These are phyloP conservation scores for Volucella inflata DNA, from an alignment of 2,888 invertebrate species.

Conservation along the genomic window DNA sequence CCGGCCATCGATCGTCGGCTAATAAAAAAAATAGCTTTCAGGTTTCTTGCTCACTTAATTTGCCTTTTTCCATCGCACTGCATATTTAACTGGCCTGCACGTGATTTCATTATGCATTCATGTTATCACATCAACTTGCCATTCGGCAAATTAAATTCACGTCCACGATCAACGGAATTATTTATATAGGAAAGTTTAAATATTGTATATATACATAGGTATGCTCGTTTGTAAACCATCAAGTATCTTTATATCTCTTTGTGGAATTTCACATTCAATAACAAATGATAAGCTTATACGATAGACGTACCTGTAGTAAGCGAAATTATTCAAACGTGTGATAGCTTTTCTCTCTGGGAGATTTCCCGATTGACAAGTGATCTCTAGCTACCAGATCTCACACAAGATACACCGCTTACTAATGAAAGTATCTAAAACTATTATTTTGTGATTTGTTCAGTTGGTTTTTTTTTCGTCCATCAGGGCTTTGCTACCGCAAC, in stretches of 20 bases:
- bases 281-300: conserved; percentile 40
- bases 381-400: conserved; percentile 17
- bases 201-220: too few species aligned
- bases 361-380: conserved; percentile 42
- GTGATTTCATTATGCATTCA: conserved; percentile 69
- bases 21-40: neutral
- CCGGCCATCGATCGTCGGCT: too few species aligned
- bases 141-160: conserved; percentile 56
- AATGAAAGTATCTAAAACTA: conserved; percentile 74
- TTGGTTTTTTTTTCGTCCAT: conserved; percentile 30
- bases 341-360: conserved; percentile 32
- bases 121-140: conserved; percentile 54
- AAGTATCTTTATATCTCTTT: conserved; percentile 4
- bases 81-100: conserved; percentile 50
- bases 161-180: conserved; percentile 56
- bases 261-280: conserved; percentile 39
- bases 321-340: too few species aligned
- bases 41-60: conserved; percentile 1
- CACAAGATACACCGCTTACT: conserved; percentile 45
- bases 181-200: conserved; percentile 43
- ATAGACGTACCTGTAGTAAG: conserved; percentile 33
- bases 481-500: conserved; percentile 55
- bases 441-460: conserved; percentile 42
- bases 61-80: conserved; percentile 25
- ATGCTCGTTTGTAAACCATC: neutral